A percentile compares a stretch with the other conserved stretches of the same genome.
phyloP scores from a whole-genome alignment of 2,797 vertebrate genomes.

The Hydrocynus forskahlii region DNA sequence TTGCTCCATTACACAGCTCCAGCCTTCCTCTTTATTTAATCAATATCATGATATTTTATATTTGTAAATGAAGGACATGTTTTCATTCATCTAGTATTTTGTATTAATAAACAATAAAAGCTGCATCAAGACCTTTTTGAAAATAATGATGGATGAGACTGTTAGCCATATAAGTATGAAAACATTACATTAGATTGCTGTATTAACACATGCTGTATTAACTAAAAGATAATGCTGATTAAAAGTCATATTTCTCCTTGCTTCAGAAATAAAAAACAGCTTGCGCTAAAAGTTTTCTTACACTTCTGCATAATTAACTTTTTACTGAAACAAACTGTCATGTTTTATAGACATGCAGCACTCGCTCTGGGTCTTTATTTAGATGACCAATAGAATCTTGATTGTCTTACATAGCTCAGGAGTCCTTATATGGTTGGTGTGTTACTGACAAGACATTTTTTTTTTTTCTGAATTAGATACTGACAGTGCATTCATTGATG shows the following conservation, averaged over 20 bases:
- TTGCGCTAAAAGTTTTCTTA: background rate
- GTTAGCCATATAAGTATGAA: background rate
- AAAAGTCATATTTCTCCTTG: too few species aligned
- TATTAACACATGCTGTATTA: background rate
- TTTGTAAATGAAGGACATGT: background rate
- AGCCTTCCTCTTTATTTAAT: conserved; percentile 15
- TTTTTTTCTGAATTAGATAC: too few species aligned
- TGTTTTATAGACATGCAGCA: background rate
- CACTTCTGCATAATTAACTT: background rate
- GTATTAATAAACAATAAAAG: conserved; percentile 18
- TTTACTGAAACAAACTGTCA: background rate
- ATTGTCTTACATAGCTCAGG: background rate
- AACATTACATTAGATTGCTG: background rate
- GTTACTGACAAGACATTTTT: too few species aligned
- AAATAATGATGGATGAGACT: background rate
- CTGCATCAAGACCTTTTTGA: conserved; percentile 2
- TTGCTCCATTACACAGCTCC: background rate
- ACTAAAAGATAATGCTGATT: background rate
- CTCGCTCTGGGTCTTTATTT: background rate
- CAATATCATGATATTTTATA: conserved; percentile 11
- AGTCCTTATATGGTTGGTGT: background rate
- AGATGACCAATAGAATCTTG: background rate
- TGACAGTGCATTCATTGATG: background rate
- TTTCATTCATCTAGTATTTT: conserved; percentile 16
- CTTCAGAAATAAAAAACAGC: background rate